Base-by-base conservation (phyloP, 2,113 vertebrate genomes). In the Tenrec ecaudatus region DNA sequence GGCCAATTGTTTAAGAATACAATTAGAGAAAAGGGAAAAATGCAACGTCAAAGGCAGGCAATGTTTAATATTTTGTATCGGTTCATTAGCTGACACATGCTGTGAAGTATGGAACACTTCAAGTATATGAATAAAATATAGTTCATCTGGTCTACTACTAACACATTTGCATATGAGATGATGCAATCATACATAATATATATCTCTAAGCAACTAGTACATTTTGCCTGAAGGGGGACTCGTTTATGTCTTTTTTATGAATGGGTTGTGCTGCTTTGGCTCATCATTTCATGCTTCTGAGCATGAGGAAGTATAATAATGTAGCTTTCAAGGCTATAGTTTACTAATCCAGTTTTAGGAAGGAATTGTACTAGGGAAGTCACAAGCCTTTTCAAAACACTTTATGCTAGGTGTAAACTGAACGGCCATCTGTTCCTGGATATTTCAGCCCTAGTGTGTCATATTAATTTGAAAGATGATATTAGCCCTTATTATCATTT, bases 401-500 rank as follows among this genome's bases (percentile, higher is more conserved):
- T 69, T 25, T 27, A 79, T 40, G 15, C 20, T 38, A 75, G 19
- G 9, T 31, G 2, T 76, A 94, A 57, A 81, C 22, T 62, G 43
- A 89, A 82, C 94, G 91, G 57, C 23, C 17, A 77, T 38, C 77
- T 81, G 17, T 80, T 95, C 92, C 88, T 88, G 85, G 73, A 29
- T 81, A 68, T 27, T 90, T 80, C 12, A 84, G 86, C 5, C 62
- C 93, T 82, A 53, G 40, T 5, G 12, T 85, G 40, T 86, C 38
- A 23, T 85, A 91, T 71, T 82, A 91, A 94, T 92, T 95, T 91
- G 53, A 86, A 90, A 60, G 85, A 36, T 76, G n/a, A 23, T 77
- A 89, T 9, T 82, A 3, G 92, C 95, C 10, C 66, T 91, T 78
- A 76, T 84, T 82, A 89, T 22, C 3, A 43, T 87, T 86, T 86